These are phyloP conservation scores for Scaptomyza montana DNA, from an alignment of 1,140 invertebrate genomes.

Conservation along the genomic window DNA sequence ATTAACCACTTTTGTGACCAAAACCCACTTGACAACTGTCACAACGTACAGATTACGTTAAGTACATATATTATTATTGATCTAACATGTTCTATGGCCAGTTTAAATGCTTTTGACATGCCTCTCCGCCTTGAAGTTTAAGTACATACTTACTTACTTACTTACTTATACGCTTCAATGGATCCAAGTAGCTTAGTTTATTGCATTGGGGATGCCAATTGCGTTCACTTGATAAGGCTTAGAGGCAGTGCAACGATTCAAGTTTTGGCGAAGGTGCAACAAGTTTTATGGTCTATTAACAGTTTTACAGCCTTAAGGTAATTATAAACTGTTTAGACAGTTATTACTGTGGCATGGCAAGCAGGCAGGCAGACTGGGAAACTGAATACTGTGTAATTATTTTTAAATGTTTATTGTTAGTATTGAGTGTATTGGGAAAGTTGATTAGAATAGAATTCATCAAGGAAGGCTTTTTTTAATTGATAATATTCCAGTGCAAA, in stretches of 20 bases:
- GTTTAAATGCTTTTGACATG: slow-evolving; percentile 38
- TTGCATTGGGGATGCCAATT: slow-evolving; percentile 29
- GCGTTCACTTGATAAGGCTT: slow-evolving; percentile 17
- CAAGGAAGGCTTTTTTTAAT: background rate
- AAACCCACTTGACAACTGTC: slow-evolving; percentile 66
- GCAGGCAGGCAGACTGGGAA: background rate
- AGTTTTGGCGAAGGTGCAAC: slow-evolving; percentile 10
- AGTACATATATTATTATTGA: slow-evolving; percentile 20
- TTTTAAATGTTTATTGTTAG: background rate
- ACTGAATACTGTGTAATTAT: background rate
- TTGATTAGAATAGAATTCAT: background rate
- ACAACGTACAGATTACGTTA: slow-evolving; percentile 49
- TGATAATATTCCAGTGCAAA: no score
- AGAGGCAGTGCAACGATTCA: background rate
- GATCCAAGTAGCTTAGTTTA: background rate
- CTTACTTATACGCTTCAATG: slow-evolving; percentile 14
- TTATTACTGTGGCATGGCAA: background rate
- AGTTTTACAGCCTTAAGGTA: slow-evolving; percentile 4
- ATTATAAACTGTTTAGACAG: background rate
- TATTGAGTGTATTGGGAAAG: background rate
- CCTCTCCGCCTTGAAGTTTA: slow-evolving; percentile 5
- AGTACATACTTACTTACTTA: no score
- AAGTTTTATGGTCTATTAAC: slow-evolving; percentile 21
- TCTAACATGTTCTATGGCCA: slow-evolving; percentile 50
- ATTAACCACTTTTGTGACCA: slow-evolving; percentile 62